Conservation (phyloP, 1,140 invertebrate genomes). For the Apolygus lucorum region DNA sequence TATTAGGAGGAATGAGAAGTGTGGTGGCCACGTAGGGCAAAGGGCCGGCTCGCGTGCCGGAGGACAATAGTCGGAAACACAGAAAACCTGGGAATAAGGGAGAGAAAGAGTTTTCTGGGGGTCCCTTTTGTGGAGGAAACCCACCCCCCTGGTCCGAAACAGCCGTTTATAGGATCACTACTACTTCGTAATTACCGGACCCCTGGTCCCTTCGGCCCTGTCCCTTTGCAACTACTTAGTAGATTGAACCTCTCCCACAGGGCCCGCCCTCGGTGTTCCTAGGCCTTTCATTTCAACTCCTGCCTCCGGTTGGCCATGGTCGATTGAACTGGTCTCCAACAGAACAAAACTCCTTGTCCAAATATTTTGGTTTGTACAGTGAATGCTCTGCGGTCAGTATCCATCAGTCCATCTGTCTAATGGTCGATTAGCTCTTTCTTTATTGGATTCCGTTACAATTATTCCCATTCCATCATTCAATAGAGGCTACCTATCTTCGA, state of each 20-base stretch:
- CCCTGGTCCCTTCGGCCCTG: background rate
- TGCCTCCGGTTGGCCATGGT: background rate
- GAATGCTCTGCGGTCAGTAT: background rate
- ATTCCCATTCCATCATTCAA: too few species aligned
- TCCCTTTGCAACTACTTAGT: constrained; percentile 13
- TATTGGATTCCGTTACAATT: background rate
- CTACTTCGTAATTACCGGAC: constrained; percentile 3
- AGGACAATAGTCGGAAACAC: background rate
- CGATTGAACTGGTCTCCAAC: constrained; percentile 1
- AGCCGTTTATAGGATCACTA: constrained; percentile 14
- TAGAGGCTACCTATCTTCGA: too few species aligned
- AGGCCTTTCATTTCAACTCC: constrained; percentile 8
- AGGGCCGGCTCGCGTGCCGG: background rate
- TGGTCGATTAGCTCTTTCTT: too few species aligned
- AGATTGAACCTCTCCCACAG: background rate
- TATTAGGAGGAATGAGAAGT: too few species aligned
- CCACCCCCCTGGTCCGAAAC: background rate
- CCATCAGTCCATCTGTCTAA: background rate
- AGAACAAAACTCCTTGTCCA: background rate
- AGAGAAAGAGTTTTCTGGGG: background rate
- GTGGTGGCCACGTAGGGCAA: background rate
- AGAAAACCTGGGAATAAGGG: background rate
- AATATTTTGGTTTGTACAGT: background rate
- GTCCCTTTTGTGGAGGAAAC: background rate
- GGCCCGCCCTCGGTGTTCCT: background rate